These are phyloP conservation scores for Leptarthrus brevirostris DNA, from an alignment of 2,888 invertebrate genomes.

Conservation along the genomic window DNA sequence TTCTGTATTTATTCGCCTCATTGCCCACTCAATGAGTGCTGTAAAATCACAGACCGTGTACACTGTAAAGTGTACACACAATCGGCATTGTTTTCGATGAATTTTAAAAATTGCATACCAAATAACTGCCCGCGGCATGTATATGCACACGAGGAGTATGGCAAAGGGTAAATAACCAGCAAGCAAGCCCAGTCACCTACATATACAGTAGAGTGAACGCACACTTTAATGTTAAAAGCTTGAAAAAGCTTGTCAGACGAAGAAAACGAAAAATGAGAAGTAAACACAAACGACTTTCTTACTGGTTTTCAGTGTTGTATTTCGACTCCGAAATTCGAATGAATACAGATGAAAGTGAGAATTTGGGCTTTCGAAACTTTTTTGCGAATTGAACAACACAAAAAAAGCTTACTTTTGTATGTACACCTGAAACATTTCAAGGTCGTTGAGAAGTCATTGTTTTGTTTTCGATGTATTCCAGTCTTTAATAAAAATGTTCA, in stretches of 20 bases:
- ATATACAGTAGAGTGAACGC: not conserved
- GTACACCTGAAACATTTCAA: slow-evolving; percentile 25
- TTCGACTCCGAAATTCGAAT: not conserved
- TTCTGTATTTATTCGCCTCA: too few relatives aligned
- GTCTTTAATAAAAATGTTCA: not conserved
- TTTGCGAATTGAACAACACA: not conserved
- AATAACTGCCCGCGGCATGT: slow-evolving; percentile 1
- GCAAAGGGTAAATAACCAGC: not conserved
- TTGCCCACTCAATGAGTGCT: not conserved
- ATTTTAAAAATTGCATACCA: slow-evolving; percentile 5
- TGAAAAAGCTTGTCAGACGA: not conserved
- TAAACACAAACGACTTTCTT: not conserved
- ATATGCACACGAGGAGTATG: not conserved
- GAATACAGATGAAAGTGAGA: slow-evolving; percentile 5
- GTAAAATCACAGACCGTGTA: not conserved
- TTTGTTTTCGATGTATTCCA: slow-evolving; percentile 10
- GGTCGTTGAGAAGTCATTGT: slow-evolving; percentile 19
- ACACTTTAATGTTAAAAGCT: not conserved
- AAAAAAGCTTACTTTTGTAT: not conserved
- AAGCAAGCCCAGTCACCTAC: slow-evolving; percentile 39
- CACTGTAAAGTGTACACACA: not conserved
- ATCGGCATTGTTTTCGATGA: not conserved
- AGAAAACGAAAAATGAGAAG: not conserved
- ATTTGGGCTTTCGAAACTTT: not conserved
- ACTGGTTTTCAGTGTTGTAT: not conserved